These are phyloP conservation scores for Papilio polytes DNA, from an alignment of 1,140 invertebrate genomes.

Conservation along the genomic window DNA sequence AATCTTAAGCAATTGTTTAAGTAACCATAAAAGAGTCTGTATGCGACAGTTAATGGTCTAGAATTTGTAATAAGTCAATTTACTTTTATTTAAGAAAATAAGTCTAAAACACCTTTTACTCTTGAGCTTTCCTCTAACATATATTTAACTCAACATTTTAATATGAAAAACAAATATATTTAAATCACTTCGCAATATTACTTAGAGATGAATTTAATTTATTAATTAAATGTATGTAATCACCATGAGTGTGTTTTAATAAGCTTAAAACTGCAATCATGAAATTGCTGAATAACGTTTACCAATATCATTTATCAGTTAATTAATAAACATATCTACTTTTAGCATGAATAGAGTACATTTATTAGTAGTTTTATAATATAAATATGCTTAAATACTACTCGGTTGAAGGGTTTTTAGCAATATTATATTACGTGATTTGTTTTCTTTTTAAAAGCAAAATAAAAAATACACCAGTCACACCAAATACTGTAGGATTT, in stretches of 20 bases:
- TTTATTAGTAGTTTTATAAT: neutral
- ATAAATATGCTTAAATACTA: too few relatives aligned
- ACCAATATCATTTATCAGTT: conserved; percentile 1
- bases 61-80: neutral
- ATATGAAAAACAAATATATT: too few relatives aligned
- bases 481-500: neutral
- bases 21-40: too few relatives aligned
- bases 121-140: neutral
- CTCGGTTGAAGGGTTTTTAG: too few relatives aligned
- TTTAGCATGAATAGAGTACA: neutral
- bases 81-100: neutral
- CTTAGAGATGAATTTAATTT: neutral
- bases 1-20: too few relatives aligned
- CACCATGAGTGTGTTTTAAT: neutral
- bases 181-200: too few relatives aligned
- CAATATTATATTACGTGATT: too few relatives aligned
- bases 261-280: neutral
- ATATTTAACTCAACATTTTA: neutral
- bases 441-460: too few relatives aligned
- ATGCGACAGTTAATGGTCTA: too few relatives aligned
- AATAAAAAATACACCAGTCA: neutral
- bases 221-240: neutral
- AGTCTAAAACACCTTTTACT: too few relatives aligned
- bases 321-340: neutral
- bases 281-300: conserved; percentile 11